Evolutionary conservation across 2,888 invertebrate species (phyloP).

Genomic region (Cryptocephalus moraei): DNA sequence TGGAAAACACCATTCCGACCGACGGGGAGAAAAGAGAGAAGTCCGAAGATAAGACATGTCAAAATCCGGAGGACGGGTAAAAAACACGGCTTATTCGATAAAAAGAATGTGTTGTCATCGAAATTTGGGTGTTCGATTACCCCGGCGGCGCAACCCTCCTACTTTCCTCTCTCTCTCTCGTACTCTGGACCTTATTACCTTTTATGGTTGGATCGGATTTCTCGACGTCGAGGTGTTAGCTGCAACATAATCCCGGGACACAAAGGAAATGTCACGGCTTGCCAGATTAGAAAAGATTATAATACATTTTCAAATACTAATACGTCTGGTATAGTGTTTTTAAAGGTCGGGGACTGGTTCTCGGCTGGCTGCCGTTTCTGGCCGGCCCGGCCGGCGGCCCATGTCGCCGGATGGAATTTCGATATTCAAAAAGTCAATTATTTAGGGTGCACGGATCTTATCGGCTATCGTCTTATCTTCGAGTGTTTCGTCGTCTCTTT

Average conservation of each 20-base stretch:
- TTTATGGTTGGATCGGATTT: conserved; percentile 31
- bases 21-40: too few relatives aligned
- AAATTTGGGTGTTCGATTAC: conserved; percentile 27
- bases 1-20: too few relatives aligned
- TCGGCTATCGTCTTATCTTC: too few relatives aligned
- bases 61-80: conserved; percentile 14
- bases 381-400: conserved; percentile 4
- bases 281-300: conserved; percentile 37
- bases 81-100: conserved; percentile 13
- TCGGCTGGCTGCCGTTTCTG: conserved; percentile 6
- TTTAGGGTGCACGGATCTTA: too few relatives aligned
- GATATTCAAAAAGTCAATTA: too few relatives aligned
- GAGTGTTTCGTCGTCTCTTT: too few relatives aligned
- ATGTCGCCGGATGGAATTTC: conserved; percentile 5
- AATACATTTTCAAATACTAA: conserved; percentile 37
- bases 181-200: conserved; percentile 21
- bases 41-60: conserved; percentile 15
- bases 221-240: conserved; percentile 29
- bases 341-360: conserved; percentile 11
- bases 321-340: conserved; percentile 26
- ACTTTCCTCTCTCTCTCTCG: not conserved
- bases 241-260: conserved; percentile 32
- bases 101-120: conserved; percentile 20
- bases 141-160: conserved; percentile 1
- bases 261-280: conserved; percentile 35